Percentiles rank a stretch among this genome's conserved stretches.
phyloP scores from a whole-genome alignment of 2,797 vertebrate genomes.

The Nannoperca obscura region DNA sequence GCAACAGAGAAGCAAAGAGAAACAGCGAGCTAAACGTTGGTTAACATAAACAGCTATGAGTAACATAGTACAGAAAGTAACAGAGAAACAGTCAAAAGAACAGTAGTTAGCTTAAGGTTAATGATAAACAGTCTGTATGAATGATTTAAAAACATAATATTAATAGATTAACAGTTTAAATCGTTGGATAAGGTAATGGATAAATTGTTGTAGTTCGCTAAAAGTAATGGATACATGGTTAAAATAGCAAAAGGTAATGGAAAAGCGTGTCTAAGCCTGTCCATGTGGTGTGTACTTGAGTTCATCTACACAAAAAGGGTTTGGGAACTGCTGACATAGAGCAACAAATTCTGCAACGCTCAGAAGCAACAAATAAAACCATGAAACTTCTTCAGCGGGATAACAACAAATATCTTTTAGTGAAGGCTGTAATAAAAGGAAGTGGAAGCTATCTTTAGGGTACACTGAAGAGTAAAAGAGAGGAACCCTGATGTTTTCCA shows the following conservation, averaged over 20 bases:
- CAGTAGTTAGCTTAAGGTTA: not conserved
- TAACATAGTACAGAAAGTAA: not conserved
- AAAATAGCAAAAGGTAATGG: not conserved
- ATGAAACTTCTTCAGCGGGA: too few relatives aligned
- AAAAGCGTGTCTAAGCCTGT: not conserved
- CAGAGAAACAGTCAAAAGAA: not conserved
- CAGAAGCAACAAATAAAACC: not conserved
- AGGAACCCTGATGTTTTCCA: not conserved
- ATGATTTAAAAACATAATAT: not conserved
- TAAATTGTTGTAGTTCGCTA: not conserved
- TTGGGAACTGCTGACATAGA: not conserved
- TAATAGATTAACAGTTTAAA: not conserved
- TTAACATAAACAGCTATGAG: not conserved
- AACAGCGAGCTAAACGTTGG: not conserved
- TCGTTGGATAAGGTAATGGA: not conserved
- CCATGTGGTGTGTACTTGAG: too few relatives aligned
- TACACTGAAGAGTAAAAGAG: not conserved
- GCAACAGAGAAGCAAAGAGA: not conserved
- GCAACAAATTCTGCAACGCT: not conserved
- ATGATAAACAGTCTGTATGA: not conserved
- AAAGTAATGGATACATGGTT: not conserved
- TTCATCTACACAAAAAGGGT: too few relatives aligned
- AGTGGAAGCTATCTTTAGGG: not conserved
- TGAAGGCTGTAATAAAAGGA: not conserved
- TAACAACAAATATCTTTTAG: slow-evolving; percentile 3